Evolutionary conservation across 92 coral and sea anemone genomes (phyloP).

Genomic region (Epizoanthus illoricatus): DNA sequence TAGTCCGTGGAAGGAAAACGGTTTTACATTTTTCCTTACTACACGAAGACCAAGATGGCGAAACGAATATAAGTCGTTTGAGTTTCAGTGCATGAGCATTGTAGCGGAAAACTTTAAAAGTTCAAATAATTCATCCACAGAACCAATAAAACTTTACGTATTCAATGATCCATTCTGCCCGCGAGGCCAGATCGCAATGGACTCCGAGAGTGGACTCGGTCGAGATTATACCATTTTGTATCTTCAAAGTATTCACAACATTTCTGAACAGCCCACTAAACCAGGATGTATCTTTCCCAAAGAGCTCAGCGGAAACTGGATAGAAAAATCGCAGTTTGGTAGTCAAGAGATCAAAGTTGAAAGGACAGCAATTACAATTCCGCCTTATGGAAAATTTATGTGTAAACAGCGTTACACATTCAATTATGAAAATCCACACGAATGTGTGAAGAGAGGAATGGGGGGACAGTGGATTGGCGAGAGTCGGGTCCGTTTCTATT

Average conservation of each 20-base stretch:
- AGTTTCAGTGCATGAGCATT: constrained; percentile 49
- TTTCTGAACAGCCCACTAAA: not conserved
- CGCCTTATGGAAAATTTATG: constrained; percentile 59
- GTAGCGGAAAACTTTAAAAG: constrained; percentile 3
- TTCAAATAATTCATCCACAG: not conserved
- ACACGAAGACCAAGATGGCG: constrained; percentile 50
- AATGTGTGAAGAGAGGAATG: constrained; percentile 50
- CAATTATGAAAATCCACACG: constrained; percentile 50
- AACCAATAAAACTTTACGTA: constrained; percentile 44
- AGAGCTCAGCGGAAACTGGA: constrained; percentile 65
- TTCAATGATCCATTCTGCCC: constrained; percentile 58
- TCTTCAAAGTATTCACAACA: constrained; percentile 1
- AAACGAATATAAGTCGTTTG: constrained; percentile 41
- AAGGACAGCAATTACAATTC: constrained; percentile 34
- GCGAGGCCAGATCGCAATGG: not conserved
- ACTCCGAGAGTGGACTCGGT: not conserved
- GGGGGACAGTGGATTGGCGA: constrained; percentile 62
- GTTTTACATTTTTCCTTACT: constrained; percentile 58
- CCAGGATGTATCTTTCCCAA: constrained; percentile 58
- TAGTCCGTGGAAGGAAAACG: constrained; percentile 54
- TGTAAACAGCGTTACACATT: constrained; percentile 61
- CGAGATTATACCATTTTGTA: constrained; percentile 9
- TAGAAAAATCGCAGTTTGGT: constrained; percentile 62
- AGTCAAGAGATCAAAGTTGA: constrained; percentile 46
- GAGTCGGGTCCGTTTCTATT: constrained; percentile 56